Conservation (phyloP, 2,888 invertebrate species). For the Lycophotia porphyrea region DNA sequence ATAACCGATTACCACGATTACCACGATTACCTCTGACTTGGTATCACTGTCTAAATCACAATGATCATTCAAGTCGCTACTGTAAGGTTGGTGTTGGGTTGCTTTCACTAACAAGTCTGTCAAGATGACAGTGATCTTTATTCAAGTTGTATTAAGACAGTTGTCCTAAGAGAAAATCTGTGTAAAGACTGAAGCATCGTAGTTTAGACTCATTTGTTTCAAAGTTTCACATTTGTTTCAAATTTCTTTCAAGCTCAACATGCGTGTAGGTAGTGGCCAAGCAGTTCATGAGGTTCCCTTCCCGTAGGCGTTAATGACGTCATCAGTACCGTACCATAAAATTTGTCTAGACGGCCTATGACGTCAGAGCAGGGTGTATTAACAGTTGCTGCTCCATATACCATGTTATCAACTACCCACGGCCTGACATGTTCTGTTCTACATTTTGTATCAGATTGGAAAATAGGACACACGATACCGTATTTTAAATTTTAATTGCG, state of each 20-base stretch:
- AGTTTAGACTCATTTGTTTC: neutral
- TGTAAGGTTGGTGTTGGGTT: neutral
- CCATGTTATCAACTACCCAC: conserved; percentile 49
- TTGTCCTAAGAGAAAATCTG: neutral
- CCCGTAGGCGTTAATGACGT: conserved; percentile 74
- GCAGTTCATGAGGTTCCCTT: conserved; percentile 20
- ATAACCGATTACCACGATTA: too few species aligned
- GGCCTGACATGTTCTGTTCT: conserved; percentile 31
- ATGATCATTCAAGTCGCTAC: neutral
- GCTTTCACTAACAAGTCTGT: neutral
- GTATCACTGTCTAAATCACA: neutral
- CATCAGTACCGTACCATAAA: conserved; percentile 69
- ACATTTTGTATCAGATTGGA: conserved; percentile 41
- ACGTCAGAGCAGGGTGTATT: conserved; percentile 66
- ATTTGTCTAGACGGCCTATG: conserved; percentile 81
- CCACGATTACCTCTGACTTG: neutral
- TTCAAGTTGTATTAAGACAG: neutral
- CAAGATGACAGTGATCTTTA: neutral
- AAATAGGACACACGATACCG: conserved; percentile 24
- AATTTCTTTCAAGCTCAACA: neutral
- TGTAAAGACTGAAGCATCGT: neutral
- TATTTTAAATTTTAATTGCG: conserved; percentile 34
- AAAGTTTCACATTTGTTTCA: too few species aligned
- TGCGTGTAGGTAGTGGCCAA: neutral
- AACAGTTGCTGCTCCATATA: conserved; percentile 56